phyloP scores from a whole-genome alignment of 2,888 invertebrate species.

The Polyploca ridens region DNA sequence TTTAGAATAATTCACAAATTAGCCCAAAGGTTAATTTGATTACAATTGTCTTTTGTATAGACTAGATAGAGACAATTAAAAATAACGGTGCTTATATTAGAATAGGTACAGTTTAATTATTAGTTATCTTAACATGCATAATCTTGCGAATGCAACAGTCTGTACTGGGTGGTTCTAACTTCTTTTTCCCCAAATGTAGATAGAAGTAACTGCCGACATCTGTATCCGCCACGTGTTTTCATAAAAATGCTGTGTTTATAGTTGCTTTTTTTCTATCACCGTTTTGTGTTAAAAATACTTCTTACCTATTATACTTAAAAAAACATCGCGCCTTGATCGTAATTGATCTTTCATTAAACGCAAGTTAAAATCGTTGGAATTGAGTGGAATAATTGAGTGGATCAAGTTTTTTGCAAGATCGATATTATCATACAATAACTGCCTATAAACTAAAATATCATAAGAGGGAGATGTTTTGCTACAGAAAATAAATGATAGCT shows the following conservation, averaged over 20 bases:
- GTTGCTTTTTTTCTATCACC: slow-evolving; percentile 18
- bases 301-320: neutral
- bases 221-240: slow-evolving; percentile 66
- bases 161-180: no score
- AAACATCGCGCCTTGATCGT: neutral
- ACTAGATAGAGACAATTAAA: no score
- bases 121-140: no score
- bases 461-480: neutral
- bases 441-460: neutral
- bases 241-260: slow-evolving; percentile 37
- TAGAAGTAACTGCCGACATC: slow-evolving; percentile 36
- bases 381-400: no score
- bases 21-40: neutral
- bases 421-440: neutral
- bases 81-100: no score
- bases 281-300: neutral
- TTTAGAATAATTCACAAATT: no score
- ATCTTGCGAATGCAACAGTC: no score
- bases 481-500: neutral
- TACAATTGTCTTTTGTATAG: no score
- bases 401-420: no score
- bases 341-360: no score
- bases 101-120: no score
- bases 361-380: no score
- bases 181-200: slow-evolving; percentile 17